Evolutionary conservation across 2,888 invertebrate genomes (phyloP).

Genomic region (Plusia festucae): DNA sequence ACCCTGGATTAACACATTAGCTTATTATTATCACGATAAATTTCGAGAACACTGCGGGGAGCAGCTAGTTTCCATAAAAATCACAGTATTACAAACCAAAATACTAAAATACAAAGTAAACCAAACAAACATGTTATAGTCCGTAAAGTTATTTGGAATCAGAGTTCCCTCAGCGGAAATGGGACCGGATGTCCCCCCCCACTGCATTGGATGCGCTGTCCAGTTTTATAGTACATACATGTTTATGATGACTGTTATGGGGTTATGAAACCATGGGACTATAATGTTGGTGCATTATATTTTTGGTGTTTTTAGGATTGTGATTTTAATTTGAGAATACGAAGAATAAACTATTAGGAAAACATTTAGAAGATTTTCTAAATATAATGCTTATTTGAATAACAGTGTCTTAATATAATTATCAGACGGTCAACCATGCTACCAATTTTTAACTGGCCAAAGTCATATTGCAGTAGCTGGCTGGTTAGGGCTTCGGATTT

Average conservation of each 20-base stretch:
- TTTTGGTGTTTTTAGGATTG: background rate
- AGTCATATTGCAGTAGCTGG: no score
- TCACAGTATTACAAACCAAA: background rate
- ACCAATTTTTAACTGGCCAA: no score
- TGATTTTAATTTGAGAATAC: background rate
- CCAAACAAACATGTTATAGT: constrained; percentile 10
- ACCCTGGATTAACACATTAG: no score
- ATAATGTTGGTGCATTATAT: constrained; percentile 27
- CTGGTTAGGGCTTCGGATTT: no score
- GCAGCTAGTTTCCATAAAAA: background rate
- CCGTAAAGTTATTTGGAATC: constrained; percentile 38
- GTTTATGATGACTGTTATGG: constrained; percentile 49
- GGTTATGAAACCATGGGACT: constrained; percentile 41
- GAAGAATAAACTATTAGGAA: background rate
- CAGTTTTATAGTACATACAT: constrained; percentile 47
- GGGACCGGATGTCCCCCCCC: constrained; percentile 48
- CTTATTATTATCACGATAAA: no score
- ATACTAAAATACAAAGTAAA: background rate
- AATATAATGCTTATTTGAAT: no score
- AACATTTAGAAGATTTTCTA: no score
- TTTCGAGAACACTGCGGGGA: no score
- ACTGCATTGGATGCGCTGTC: constrained; percentile 53
- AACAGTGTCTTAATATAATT: no score
- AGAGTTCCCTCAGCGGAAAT: constrained; percentile 49
- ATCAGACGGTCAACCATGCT: no score